Base-by-base conservation (phyloP, 2,888 invertebrate genomes). In the Ferdinandea cuprea region DNA sequence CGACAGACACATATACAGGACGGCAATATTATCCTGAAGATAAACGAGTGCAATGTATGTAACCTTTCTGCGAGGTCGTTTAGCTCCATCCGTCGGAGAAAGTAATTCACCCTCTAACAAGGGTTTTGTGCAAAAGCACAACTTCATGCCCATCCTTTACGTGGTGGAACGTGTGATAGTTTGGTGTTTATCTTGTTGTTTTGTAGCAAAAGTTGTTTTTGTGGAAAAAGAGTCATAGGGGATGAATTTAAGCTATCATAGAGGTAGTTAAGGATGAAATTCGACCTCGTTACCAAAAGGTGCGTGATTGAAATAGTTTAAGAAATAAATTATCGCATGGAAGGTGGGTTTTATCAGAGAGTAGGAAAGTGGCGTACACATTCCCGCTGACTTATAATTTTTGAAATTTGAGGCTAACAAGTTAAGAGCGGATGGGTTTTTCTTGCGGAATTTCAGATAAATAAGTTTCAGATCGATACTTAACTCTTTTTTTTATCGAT, bases 61-160 rank as follows among this genome's bases (percentile, higher is more conserved):
- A 76, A 65, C 65, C 69, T 74, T 80, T 74, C 37, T 30, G 32
- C 69, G 71, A 76, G 65, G 74, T 69, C 46, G 59, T 65, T 65
- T 17, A 44, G 13, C n/a, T 6, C 52, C 13, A 44, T 65, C 2
- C 25, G 44, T 35, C 19, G n/a, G 9, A 52, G 30, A 28, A 63
- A 61, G 68, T 74, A 74, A 74, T 68, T 80, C n/a, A n/a, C 74
- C 74, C 42, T 50, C 73, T 40, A 46, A 46, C 46, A 54, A 66
- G 66, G 30, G 30, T 52, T 52, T 5, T 17, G 9, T 9, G 5
- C 17, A 2, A 1, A 42, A 9, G 11, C 3, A 9, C 17, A 19
- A 19, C 19, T 56, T 15, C 30, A 7, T 17, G 25, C 46, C 48
- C 61, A 30, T 46, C 59, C 68, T 59, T 0, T 50, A 17, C 30